Conservation (phyloP, 2,888 invertebrate species). For the Eupithecia inturbata region DNA sequence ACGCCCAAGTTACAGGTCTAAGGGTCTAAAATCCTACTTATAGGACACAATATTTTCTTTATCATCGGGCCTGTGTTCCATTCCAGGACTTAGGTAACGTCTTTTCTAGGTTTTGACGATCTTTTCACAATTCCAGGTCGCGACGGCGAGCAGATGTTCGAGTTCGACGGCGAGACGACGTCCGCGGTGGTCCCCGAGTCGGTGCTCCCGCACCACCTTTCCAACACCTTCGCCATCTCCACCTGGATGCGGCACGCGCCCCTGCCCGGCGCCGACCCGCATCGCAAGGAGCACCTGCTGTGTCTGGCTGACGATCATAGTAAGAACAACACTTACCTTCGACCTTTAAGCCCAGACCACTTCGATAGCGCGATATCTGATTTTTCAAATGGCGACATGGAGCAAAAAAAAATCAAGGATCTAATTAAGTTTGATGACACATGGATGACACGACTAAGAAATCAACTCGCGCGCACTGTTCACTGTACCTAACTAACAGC, state of each 20-base stretch:
- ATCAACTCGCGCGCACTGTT: background rate
- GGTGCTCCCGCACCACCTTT: constrained; percentile 90
- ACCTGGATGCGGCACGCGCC: constrained; percentile 98
- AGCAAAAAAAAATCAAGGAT: no score
- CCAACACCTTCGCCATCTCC: constrained; percentile 93
- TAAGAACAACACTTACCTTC: no score
- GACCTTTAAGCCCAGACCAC: no score
- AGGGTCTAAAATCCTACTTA: background rate
- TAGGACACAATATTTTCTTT: background rate
- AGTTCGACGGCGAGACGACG: constrained; percentile 96
- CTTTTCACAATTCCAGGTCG: constrained; percentile 66
- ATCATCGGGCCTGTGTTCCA: background rate
- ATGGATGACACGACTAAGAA: background rate
- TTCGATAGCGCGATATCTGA: no score
- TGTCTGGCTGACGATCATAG: constrained; percentile 99
- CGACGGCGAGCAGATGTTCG: constrained; percentile 96
- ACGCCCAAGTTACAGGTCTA: background rate
- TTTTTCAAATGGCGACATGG: no score
- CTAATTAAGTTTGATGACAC: background rate
- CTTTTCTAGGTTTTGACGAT: background rate
- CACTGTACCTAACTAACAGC: background rate
- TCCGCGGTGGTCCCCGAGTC: constrained; percentile 91
- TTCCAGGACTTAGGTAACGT: background rate
- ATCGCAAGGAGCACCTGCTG: constrained; percentile 97
- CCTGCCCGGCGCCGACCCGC: constrained; percentile 91